Evolutionary conservation across 2,797 vertebrate genomes (phyloP).

Genomic region (Orestias chungarensis): DNA sequence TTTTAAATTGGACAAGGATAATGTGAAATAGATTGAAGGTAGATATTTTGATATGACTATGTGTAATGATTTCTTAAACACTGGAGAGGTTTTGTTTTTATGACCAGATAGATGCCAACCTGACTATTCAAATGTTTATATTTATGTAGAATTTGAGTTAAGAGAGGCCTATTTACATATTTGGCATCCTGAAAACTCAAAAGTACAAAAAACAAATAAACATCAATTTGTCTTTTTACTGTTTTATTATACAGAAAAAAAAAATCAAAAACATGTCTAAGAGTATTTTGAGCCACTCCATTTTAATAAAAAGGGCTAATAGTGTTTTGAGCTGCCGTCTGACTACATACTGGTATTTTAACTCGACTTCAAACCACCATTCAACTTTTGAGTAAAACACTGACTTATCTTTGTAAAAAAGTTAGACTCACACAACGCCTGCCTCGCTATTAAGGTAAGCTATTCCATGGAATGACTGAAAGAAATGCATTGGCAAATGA

Average conservation of each 20-base stretch:
- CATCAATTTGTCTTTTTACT: background rate
- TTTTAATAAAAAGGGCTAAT: background rate
- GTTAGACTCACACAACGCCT: background rate
- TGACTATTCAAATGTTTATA: background rate
- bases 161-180: background rate
- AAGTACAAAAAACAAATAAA: background rate
- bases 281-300: background rate
- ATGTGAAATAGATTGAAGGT: slow-evolving; percentile 3
- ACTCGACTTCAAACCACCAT: background rate
- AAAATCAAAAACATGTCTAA: background rate
- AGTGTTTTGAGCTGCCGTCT: background rate
- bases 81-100: background rate
- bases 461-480: background rate
- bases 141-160: background rate
- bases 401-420: background rate
- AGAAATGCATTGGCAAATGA: background rate
- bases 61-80: background rate
- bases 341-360: background rate
- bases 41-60: background rate
- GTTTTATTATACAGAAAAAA: background rate
- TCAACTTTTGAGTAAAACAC: background rate
- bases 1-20: slow-evolving; percentile 19
- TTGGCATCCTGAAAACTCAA: background rate
- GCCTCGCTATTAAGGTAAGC: too few species aligned
- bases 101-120: background rate